Base-by-base conservation (phyloP, 2,113 vertebrate species). In the Chaetodon auriga region DNA sequence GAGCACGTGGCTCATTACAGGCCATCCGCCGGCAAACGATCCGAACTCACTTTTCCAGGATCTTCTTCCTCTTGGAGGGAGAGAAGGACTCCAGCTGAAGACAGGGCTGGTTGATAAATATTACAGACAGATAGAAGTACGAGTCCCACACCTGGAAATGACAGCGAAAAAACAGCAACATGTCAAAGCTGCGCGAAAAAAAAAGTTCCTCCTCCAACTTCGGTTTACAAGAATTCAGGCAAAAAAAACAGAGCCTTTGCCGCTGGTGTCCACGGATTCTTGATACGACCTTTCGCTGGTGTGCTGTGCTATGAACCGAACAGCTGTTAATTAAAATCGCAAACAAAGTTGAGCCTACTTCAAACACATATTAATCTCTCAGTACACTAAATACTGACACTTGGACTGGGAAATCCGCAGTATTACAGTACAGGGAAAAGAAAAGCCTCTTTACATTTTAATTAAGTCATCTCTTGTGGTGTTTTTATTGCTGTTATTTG, bases 51-150 rank as follows among this genome's bases (percentile, higher is more conserved):
- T 99, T 99, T 92, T 99, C 98, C 88, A 99, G 95, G 35, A 97
- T 97, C 69, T 97, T 99, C 95, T 99, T 99, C 94, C 96, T 97
- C 92, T 99, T 99, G 36, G 98, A 98, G 78, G 97, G 96, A 81
- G 98, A 97, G 92, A 99, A 99, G 93, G 97, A 97, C 93, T 99
- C 98, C 78, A 99, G 92, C 77, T 99, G 98, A 41, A 99, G 96
- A 92, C 98, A 99, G 78, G 98, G 94, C 91, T 99, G 98, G 92
- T 99, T 99, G 95, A 99, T 99, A 90, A 99, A 99, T 95, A 99
- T 99, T 74, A 99, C 98, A 54, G 98, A 98, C 68, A 99, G 96
- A 78, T 97, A 99, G 94, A 99, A 99, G 90, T 99, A 99, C 70
- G 98, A 99, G 92, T 99, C 98, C 98, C 98, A 99, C 87, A 99